phyloP scores from a whole-genome alignment of 1,140 invertebrate genomes.

The Adoxophyes honmai region DNA sequence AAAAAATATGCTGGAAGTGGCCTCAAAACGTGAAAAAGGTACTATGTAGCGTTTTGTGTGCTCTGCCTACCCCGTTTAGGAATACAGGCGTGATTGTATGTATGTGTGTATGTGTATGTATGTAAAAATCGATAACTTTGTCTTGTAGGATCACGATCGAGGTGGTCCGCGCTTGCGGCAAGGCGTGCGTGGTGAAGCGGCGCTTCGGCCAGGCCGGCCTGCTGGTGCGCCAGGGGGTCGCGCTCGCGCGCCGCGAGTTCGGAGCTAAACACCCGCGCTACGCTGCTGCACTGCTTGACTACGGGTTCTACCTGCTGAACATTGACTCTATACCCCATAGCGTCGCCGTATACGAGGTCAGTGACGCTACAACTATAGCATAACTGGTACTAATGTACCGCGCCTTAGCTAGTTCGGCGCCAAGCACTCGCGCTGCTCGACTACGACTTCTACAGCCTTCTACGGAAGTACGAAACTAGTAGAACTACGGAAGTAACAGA shows the following conservation, averaged over 20 bases:
- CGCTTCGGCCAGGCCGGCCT: slow-evolving; percentile 88
- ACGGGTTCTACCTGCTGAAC: slow-evolving; percentile 93
- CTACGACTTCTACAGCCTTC: neutral
- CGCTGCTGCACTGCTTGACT: slow-evolving; percentile 90
- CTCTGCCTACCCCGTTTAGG: too few species aligned
- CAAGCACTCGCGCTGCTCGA: neutral
- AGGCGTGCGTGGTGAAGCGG: slow-evolving; percentile 91
- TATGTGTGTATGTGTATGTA: too few species aligned
- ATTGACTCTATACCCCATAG: slow-evolving; percentile 90
- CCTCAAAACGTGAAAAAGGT: too few species aligned
- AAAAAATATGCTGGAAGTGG: too few species aligned
- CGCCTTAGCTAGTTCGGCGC: neutral
- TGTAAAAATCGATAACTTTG: too few species aligned
- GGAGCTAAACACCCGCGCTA: slow-evolving; percentile 86
- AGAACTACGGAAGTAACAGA: neutral
- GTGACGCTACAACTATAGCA: neutral
- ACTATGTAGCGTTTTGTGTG: too few species aligned
- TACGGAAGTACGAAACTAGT: neutral
- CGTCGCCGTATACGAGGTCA: slow-evolving; percentile 88
- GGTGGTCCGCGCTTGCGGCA: slow-evolving; percentile 89
- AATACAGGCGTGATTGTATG: too few species aligned
- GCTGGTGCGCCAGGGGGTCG: slow-evolving; percentile 88
- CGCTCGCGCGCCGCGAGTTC: slow-evolving; percentile 83
- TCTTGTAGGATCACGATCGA: slow-evolving; percentile 83
- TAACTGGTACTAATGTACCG: neutral